These are phyloP conservation scores for Martes flavigula DNA, from an alignment of 2,797 vertebrate species.

Conservation along the genomic window DNA sequence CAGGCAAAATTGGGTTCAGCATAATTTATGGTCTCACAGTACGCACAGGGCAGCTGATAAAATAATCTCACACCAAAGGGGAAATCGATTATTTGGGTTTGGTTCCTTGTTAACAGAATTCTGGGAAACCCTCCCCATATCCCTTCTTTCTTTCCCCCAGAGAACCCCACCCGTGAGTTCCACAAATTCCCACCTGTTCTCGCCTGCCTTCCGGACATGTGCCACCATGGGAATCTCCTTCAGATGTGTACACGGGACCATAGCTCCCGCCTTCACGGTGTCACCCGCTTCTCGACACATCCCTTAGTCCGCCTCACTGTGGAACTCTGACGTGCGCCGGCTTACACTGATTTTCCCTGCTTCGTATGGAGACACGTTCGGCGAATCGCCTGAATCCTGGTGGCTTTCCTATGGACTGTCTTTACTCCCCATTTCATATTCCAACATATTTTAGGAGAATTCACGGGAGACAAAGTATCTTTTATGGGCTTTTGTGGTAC, in stretches of 20 bases:
- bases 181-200: background rate
- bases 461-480: rapidly evolving
- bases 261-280: rapidly evolving
- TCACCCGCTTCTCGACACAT: rapidly evolving
- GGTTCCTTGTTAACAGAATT: background rate
- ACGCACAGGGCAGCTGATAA: background rate
- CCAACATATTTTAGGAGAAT: background rate
- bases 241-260: rapidly evolving
- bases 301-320: background rate
- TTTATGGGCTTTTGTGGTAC: background rate
- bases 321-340: background rate
- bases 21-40: background rate
- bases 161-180: background rate
- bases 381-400: background rate
- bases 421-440: background rate
- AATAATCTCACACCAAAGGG: background rate
- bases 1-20: background rate
- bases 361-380: background rate
- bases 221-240: background rate
- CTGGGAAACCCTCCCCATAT: background rate
- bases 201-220: background rate
- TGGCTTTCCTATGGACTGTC: background rate
- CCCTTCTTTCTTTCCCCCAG: background rate
- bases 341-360: background rate
- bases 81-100: background rate